Evolutionary conservation across 2,888 invertebrate species (phyloP).

Genomic region (Aradus depressus): DNA sequence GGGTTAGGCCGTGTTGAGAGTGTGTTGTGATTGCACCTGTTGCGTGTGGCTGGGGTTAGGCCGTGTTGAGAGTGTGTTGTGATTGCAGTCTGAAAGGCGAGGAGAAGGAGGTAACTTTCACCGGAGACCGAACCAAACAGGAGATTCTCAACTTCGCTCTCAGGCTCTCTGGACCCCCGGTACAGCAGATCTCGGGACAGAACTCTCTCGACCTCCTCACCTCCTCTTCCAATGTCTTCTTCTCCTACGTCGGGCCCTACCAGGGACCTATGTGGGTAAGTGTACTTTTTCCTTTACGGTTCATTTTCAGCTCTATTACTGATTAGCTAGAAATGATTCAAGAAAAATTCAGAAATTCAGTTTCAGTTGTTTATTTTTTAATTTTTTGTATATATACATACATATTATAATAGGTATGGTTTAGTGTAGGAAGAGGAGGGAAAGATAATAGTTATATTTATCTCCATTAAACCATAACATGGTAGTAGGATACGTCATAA

Average conservation of each 20-base stretch:
- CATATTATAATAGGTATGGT: neutral
- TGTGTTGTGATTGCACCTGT: no score
- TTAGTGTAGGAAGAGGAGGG: no score
- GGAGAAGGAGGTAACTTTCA: constrained; percentile 56
- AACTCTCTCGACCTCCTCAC: constrained; percentile 69
- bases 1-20: no score
- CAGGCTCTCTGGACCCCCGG: constrained; percentile 77
- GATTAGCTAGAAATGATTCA: neutral
- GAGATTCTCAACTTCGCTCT: constrained; percentile 84
- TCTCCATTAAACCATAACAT: no score
- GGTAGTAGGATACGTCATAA: no score
- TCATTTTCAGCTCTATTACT: neutral
- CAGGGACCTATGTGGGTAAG: constrained; percentile 65
- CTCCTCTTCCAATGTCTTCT: constrained; percentile 67
- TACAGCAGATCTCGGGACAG: constrained; percentile 64
- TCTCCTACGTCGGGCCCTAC: constrained; percentile 72
- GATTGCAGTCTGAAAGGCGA: constrained; percentile 63
- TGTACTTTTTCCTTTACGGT: neutral
- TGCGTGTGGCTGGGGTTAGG: no score
- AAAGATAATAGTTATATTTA: no score
- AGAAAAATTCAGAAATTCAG: neutral
- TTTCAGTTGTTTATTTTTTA: neutral
- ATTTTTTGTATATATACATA: neutral
- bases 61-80: no score
- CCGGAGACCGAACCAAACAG: constrained; percentile 77